Evolutionary conservation across 2,797 vertebrate species (phyloP), one percentile per base, ranked within the genome.

Genomic region (Lagorchestes hirsutus): DNA sequence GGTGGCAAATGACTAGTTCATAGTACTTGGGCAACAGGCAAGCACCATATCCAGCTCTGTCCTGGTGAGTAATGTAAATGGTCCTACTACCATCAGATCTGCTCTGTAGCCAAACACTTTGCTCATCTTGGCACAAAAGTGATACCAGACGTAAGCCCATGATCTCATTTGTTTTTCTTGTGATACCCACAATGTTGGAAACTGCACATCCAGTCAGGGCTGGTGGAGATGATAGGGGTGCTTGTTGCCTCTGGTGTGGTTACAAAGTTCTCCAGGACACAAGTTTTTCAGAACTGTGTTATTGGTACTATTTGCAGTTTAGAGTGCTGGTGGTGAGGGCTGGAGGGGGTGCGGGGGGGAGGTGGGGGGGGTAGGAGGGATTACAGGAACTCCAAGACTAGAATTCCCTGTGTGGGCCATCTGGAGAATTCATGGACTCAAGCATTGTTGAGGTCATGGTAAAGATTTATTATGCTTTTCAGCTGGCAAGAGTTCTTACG

Each of bases 1-100:
- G 93, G 58, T 93, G 62, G 50, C 54, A 93, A 92, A 94, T 93
- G 55, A 24, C 59, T 95, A 50, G 94, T 54, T 91, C n/a, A 34
- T 54, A 93, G 92, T 55, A 87, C 67, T 96, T 82, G 91, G 90
- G 27, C 74, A 46, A 82, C 9, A 82, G 29, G 40, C 74, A 82
- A 46, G n/a, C 22, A 82, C 34, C 8, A 8, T 40, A 40, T 18
- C 62, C n/a, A 40, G 62, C 22, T 82, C 40, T 82, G 40, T 46
- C n/a, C 22, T 27, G 22, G 74, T 82, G 74, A 82, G 74, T 82
- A 24, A 24, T n/a, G 18, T 46, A 22, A 46, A 46, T 82, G 18
- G 18, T 46, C 22, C 67, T n/a, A 4, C 34, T 67, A 62, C n/a
- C 14, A 24, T 82, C 6, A 82, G 67, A 10, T 82, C n/a, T 46